These are phyloP conservation scores for Diaprepes abbreviatus DNA, from an alignment of 2,888 invertebrate genomes.

Conservation along the genomic window DNA sequence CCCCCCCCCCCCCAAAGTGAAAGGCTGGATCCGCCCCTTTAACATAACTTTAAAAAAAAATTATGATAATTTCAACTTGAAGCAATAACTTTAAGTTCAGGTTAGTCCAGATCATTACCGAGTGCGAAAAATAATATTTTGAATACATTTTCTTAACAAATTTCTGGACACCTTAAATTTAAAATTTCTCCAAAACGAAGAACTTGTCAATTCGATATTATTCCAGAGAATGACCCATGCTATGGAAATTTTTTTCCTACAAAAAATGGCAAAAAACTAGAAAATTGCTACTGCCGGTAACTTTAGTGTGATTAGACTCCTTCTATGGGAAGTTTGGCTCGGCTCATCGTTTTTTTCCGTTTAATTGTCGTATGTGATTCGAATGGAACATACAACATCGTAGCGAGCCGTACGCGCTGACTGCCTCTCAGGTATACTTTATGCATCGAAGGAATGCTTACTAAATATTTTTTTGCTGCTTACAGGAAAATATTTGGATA, in stretches of 20 bases:
- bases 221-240: neutral
- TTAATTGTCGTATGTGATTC: constrained; percentile 40
- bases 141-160: too few relatives aligned
- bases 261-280: constrained; percentile 13
- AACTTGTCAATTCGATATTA: too few relatives aligned
- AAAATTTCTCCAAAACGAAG: too few relatives aligned
- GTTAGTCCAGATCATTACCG: too few relatives aligned
- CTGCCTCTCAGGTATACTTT: constrained; percentile 9
- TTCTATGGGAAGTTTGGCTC: constrained; percentile 21
- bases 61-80: too few relatives aligned
- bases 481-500: constrained; percentile 14
- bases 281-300: constrained; percentile 22
- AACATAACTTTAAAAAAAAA: too few relatives aligned
- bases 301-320: constrained; percentile 32
- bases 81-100: too few relatives aligned
- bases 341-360: constrained; percentile 28
- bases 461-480: constrained; percentile 10
- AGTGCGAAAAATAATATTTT: too few relatives aligned
- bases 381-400: constrained; percentile 17
- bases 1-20: too few relatives aligned
- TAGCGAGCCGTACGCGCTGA: constrained; percentile 11
- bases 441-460: constrained; percentile 8
- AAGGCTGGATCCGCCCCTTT: too few relatives aligned
- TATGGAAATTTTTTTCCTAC: neutral
- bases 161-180: too few relatives aligned